Conservation (phyloP, 2,888 invertebrate genomes). For the Parnassius mnemosyne region DNA sequence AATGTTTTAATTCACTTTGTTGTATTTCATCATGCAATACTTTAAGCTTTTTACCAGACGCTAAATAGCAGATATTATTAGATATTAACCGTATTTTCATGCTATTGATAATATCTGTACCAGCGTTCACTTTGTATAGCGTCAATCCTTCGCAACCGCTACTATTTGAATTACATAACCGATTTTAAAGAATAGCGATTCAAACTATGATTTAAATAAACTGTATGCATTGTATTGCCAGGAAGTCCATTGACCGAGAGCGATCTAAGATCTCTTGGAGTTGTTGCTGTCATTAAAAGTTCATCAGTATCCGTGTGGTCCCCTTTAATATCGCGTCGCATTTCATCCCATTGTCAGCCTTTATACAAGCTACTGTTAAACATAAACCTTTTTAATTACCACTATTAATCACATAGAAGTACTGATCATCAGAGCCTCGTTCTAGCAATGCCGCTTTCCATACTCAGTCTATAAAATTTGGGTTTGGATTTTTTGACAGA, state of each 20-base stretch:
- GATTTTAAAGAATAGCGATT: conserved; percentile 15
- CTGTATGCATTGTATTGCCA: conserved; percentile 5
- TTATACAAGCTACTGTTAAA: no score
- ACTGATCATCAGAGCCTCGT: no score
- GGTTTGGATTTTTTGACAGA: no score
- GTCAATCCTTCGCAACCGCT: conserved; percentile 14
- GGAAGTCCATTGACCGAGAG: neutral
- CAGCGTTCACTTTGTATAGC: conserved; percentile 17
- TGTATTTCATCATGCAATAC: no score
- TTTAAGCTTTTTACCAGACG: no score
- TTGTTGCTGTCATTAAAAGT: neutral
- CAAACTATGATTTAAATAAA: conserved; percentile 1
- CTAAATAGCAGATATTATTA: no score
- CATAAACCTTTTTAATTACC: no score
- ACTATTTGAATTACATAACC: conserved; percentile 14
- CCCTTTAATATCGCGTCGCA: neutral
- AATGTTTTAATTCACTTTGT: no score
- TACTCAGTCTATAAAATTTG: no score
- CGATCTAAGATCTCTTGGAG: conserved; percentile 2
- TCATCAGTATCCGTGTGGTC: conserved; percentile 1
- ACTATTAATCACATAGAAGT: no score
- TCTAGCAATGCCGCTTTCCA: no score
- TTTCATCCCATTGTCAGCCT: no score
- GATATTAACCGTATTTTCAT: neutral
- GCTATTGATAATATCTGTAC: conserved; percentile 9